Evolutionary conservation across 1,140 invertebrate genomes (phyloP).

Genomic region (Trypoxylus dichotomus): DNA sequence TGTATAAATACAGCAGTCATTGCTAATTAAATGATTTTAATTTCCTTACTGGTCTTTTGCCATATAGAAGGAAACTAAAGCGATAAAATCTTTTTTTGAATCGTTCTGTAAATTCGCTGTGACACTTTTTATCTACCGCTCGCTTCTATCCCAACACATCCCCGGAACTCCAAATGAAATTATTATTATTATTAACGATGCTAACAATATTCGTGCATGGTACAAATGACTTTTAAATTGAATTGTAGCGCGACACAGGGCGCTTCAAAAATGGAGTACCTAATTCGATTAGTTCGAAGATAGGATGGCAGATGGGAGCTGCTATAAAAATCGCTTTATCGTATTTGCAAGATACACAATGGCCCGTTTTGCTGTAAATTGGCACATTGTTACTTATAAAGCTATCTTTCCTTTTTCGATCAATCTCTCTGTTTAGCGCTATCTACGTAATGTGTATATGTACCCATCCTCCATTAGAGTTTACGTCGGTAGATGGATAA

Average conservation of each 20-base stretch:
- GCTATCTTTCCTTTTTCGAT: slow-evolving; percentile 44
- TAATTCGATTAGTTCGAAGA: slow-evolving; percentile 52
- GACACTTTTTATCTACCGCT: not conserved
- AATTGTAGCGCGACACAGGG: slow-evolving; percentile 47
- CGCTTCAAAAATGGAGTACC: slow-evolving; percentile 52
- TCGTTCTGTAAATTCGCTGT: not conserved
- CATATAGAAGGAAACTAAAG: too few species aligned
- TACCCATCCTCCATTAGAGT: not conserved
- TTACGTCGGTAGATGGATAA: not conserved
- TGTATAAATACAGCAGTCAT: too few species aligned
- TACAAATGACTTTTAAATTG: slow-evolving; percentile 54
- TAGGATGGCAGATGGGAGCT: slow-evolving; percentile 49
- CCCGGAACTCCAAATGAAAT: slow-evolving; percentile 44
- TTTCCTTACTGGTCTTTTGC: too few species aligned
- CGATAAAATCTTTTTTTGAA: not conserved
- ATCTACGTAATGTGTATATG: not conserved
- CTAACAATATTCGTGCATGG: slow-evolving; percentile 51
- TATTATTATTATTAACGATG: slow-evolving; percentile 52
- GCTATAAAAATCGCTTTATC: slow-evolving; percentile 50
- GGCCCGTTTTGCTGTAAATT: slow-evolving; percentile 50
- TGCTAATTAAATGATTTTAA: too few species aligned
- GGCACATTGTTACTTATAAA: slow-evolving; percentile 48
- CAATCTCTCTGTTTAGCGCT: slow-evolving; percentile 38
- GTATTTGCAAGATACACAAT: slow-evolving; percentile 48
- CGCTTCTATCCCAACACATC: not conserved